These are phyloP conservation scores for Holacanthus passer DNA, from an alignment of 2,113 vertebrate species.

Conservation along the genomic window DNA sequence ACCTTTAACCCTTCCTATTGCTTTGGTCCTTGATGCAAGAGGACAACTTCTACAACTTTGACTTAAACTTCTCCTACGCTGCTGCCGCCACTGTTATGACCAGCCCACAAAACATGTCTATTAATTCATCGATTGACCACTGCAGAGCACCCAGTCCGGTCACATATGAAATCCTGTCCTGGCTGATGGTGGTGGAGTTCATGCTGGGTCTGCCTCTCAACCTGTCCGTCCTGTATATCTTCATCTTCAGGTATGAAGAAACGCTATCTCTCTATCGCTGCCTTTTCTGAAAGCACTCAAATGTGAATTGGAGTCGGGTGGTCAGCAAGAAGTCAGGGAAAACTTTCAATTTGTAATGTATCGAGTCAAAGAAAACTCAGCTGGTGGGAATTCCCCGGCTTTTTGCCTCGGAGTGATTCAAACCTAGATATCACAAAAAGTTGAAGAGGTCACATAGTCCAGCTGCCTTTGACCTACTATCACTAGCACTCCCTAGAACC, in stretches of 20 bases:
- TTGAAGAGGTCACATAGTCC: neutral
- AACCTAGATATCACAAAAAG: neutral
- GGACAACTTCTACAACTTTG: neutral
- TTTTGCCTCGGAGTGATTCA: neutral
- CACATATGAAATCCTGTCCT: constrained; percentile 58
- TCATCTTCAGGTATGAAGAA: constrained; percentile 82
- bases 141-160: constrained; percentile 14
- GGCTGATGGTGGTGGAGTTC: constrained; percentile 66
- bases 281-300: neutral
- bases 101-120: neutral
- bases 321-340: neutral
- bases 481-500: neutral
- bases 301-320: neutral
- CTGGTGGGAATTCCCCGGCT: neutral
- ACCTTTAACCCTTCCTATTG: neutral
- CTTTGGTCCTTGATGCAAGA: neutral
- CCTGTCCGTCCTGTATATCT: constrained; percentile 83
- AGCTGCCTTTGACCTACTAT: neutral
- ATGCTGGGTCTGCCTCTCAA: constrained; percentile 86
- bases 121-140: constrained; percentile 16
- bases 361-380: neutral
- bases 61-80: neutral
- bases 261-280: neutral
- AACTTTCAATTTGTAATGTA: neutral
- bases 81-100: neutral